Percentiles rank a stretch among this genome's conserved stretches.
Evolutionary conservation across 2,888 invertebrate species (phyloP).

Genomic region (Apamea crenata): DNA sequence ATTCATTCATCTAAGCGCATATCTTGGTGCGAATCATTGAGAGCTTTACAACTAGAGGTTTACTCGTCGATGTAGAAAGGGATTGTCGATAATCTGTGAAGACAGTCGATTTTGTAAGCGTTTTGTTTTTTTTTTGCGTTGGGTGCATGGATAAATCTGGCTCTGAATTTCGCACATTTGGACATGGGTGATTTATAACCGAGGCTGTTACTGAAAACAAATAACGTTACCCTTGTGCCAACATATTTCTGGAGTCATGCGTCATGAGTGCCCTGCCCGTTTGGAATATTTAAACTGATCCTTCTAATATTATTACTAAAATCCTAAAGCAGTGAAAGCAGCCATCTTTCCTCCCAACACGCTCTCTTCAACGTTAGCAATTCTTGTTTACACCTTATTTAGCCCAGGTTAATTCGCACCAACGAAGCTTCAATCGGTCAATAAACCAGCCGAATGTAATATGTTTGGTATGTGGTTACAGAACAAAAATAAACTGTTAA

Average conservation of each 20-base stretch:
- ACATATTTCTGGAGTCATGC: slow-evolving; percentile 49
- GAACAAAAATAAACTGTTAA: slow-evolving; percentile 85
- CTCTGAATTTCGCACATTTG: slow-evolving; percentile 23
- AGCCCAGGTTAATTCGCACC: slow-evolving; percentile 57
- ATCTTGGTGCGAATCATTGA: slow-evolving; percentile 45
- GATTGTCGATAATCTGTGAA: slow-evolving; percentile 28
- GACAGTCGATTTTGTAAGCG: slow-evolving; percentile 3
- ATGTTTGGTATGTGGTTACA: slow-evolving; percentile 78
- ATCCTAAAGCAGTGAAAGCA: slow-evolving; percentile 31
- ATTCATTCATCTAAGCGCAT: slow-evolving; percentile 69
- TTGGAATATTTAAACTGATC: slow-evolving; percentile 23
- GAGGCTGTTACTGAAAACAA: slow-evolving; percentile 45
- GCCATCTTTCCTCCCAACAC: neutral
- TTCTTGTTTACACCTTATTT: slow-evolving; percentile 61
- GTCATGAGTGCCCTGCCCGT: slow-evolving; percentile 33
- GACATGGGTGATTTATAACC: slow-evolving; percentile 20
- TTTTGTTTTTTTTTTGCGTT: neutral
- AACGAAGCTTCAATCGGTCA: slow-evolving; percentile 55
- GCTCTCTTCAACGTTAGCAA: slow-evolving; percentile 32
- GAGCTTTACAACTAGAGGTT: slow-evolving; percentile 21
- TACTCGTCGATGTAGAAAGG: slow-evolving; percentile 1
- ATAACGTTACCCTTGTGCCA: slow-evolving; percentile 42
- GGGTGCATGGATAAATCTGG: slow-evolving; percentile 5
- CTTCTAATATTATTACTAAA: slow-evolving; percentile 1
- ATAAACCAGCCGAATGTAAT: slow-evolving; percentile 71